phyloP scores from a whole-genome alignment of 2,797 vertebrate species.

The Xyrichtys novacula region DNA sequence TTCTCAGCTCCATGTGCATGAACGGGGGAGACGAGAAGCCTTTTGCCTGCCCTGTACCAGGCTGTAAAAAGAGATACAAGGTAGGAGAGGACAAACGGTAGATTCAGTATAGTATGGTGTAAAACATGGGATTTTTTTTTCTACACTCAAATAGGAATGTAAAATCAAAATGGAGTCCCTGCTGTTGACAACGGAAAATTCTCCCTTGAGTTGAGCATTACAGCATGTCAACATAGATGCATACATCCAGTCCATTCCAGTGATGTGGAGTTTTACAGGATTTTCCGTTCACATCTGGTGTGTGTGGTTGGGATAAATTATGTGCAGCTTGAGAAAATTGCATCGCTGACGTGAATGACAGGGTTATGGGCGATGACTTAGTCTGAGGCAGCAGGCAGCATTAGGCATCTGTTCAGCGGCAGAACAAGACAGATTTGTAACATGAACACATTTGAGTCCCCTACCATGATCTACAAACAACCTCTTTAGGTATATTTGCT shows the following conservation, averaged over 20 bases:
- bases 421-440: slow-evolving; percentile 43
- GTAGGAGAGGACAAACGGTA: slow-evolving; percentile 24
- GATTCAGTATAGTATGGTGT: background rate
- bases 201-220: slow-evolving; percentile 44
- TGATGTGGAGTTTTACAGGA: slow-evolving; percentile 79
- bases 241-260: slow-evolving; percentile 75
- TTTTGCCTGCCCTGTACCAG: slow-evolving; percentile 97
- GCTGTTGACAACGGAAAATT: slow-evolving; percentile 55
- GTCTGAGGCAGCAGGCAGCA: slow-evolving; percentile 62
- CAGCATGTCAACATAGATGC: slow-evolving; percentile 70
- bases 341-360: slow-evolving; percentile 78
- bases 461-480: slow-evolving; percentile 16
- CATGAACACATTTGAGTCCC: slow-evolving; percentile 26
- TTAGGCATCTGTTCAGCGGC: slow-evolving; percentile 47
- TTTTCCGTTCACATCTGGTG: slow-evolving; percentile 85
- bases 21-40: slow-evolving; percentile 99
- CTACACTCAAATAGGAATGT: slow-evolving; percentile 15
- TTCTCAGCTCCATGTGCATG: slow-evolving; percentile 99
- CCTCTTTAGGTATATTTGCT: background rate
- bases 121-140: slow-evolving; percentile 16
- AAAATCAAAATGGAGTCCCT: slow-evolving; percentile 28
- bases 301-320: slow-evolving; percentile 80
- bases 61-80: slow-evolving; percentile 99
- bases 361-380: slow-evolving; percentile 79
- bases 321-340: slow-evolving; percentile 83